Conservation (phyloP, 2,888 invertebrate species). For the Onthophagus sagittarius region DNA sequence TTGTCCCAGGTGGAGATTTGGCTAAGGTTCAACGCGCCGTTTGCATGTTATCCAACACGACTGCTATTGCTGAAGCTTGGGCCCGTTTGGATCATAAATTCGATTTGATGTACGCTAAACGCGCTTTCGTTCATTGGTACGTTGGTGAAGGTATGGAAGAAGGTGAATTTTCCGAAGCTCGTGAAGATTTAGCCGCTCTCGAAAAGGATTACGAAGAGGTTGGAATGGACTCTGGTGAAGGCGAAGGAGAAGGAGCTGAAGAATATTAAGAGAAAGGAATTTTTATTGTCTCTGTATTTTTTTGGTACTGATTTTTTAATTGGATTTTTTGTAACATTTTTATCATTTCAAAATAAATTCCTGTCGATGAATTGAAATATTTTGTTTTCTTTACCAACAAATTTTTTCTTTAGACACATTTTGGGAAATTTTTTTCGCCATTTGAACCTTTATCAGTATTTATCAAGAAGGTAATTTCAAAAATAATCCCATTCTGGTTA, state of each 20-base stretch:
- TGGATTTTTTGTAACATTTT: neutral
- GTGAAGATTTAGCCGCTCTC: conserved; percentile 64
- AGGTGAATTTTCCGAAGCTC: conserved; percentile 81
- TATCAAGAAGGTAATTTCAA: no score
- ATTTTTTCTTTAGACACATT: no score
- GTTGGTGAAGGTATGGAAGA: conserved; percentile 85
- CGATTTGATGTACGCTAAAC: conserved; percentile 95
- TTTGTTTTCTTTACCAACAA: no score
- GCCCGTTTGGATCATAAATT: conserved; percentile 86
- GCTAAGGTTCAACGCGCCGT: no score
- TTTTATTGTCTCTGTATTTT: neutral
- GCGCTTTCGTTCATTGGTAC: conserved; percentile 96
- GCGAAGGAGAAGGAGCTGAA: conserved; percentile 75
- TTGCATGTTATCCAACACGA: no score
- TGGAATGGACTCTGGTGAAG: conserved; percentile 81
- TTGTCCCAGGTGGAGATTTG: no score
- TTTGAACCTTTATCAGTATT: no score
- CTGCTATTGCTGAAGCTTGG: no score
- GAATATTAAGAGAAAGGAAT: conserved; percentile 59
- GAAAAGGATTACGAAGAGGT: conserved; percentile 89
- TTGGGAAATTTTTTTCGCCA: no score
- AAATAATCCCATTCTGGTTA: no score
- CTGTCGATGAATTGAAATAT: no score
- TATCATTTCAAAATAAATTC: no score
- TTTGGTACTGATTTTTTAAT: neutral